phyloP scores from a whole-genome alignment of 1,140 invertebrate species.

The Polypedilum pembai region DNA sequence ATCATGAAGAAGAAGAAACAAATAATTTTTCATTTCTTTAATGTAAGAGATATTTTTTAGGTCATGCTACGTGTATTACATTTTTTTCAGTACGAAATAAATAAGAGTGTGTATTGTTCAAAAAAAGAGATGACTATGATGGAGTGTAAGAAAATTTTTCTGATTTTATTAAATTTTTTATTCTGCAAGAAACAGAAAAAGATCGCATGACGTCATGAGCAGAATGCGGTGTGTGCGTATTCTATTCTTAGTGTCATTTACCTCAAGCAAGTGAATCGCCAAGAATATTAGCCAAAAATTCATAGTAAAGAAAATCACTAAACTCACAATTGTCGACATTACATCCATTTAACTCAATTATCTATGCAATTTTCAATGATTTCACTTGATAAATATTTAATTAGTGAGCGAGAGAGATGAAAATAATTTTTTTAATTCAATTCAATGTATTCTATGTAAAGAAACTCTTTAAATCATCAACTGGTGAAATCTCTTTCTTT shows the following conservation, averaged over 20 bases:
- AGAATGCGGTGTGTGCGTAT: not conserved
- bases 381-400: not conserved
- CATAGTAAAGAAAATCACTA: not conserved
- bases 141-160: too few relatives aligned
- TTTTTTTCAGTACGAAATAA: not conserved
- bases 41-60: not conserved
- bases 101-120: too few relatives aligned
- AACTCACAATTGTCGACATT: not conserved
- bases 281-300: not conserved
- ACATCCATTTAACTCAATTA: not conserved
- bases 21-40: not conserved
- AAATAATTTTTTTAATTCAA: slow-evolving; percentile 13
- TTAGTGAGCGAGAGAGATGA: not conserved
- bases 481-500: slow-evolving; percentile 16
- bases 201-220: not conserved
- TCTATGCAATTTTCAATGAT: not conserved
- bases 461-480: not conserved
- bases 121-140: too few relatives aligned
- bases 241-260: slow-evolving; percentile 7
- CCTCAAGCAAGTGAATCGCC: slow-evolving; percentile 1
- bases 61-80: not conserved
- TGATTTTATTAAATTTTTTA: too few relatives aligned
- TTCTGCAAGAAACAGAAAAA: too few relatives aligned
- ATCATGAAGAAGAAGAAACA: not conserved
- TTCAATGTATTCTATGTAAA: not conserved